A percentile compares a stretch with the other conserved stretches of the same genome.
Evolutionary conservation across 2,113 vertebrate genomes (phyloP).

Genomic region (Amphiprion percula): DNA sequence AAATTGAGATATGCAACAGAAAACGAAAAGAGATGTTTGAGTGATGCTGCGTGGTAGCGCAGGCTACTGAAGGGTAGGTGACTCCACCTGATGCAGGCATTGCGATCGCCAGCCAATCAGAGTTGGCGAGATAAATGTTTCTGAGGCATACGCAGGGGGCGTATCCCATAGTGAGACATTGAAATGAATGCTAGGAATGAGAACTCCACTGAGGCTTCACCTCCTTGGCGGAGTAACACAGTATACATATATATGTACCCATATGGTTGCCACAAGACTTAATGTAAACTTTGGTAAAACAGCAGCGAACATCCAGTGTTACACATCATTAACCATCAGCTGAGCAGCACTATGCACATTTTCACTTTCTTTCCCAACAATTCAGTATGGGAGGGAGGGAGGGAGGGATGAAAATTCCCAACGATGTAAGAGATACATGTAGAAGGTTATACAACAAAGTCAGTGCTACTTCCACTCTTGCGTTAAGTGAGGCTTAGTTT

Average conservation of each 20-base stretch:
- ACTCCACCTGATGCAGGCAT: no score
- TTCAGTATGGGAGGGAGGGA: slow-evolving; percentile 1
- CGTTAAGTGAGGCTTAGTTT: slow-evolving; percentile 54
- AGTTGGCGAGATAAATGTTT: no score
- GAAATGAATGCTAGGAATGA: no score
- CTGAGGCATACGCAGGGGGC: no score
- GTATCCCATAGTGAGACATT: no score
- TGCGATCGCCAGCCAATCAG: no score
- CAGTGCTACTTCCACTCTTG: slow-evolving; percentile 11
- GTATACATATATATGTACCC: slow-evolving; percentile 9
- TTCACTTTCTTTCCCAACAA: slow-evolving; percentile 3
- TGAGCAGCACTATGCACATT: slow-evolving; percentile 44
- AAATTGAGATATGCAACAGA: no score
- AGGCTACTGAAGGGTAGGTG: no score
- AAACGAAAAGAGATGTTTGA: no score
- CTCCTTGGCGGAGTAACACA: no score
- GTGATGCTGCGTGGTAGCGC: no score
- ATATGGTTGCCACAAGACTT: slow-evolving; percentile 65
- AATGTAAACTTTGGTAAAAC: slow-evolving; percentile 78
- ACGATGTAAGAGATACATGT: slow-evolving; percentile 32
- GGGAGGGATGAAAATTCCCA: slow-evolving; percentile 42
- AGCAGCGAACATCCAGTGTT: slow-evolving; percentile 72
- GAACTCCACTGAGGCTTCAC: no score
- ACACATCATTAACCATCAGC: slow-evolving; percentile 73
- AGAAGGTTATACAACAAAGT: slow-evolving; percentile 42